Conservation (phyloP, 2,797 vertebrate genomes). For the Pelobates cultripes region DNA sequence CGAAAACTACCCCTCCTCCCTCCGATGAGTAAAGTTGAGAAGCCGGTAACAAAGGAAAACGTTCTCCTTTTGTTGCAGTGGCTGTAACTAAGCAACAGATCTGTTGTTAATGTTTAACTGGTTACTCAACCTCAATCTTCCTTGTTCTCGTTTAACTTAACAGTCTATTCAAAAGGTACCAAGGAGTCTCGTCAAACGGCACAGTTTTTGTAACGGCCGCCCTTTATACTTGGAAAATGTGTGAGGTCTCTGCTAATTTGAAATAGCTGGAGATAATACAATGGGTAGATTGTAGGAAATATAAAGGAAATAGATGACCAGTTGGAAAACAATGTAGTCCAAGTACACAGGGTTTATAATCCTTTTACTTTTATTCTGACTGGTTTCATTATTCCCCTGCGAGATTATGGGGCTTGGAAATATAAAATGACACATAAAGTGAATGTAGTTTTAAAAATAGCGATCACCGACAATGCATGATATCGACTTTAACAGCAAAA, state of each 20-base stretch:
- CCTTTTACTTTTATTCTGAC: not conserved
- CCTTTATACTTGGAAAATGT: not conserved
- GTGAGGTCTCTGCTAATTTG: not conserved
- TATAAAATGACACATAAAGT: not conserved
- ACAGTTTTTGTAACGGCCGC: constrained; percentile 13
- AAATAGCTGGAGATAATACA: not conserved
- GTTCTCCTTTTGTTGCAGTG: not conserved
- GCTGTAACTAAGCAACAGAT: constrained; percentile 32
- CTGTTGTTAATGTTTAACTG: constrained; percentile 45
- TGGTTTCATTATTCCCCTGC: not conserved
- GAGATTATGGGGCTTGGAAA: not conserved
- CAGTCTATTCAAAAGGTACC: not conserved
- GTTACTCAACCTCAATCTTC: constrained; percentile 17
- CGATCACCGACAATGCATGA: too few species aligned
- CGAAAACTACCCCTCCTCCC: not conserved
- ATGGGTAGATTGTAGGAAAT: not conserved
- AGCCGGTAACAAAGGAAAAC: not conserved
- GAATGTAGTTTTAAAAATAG: too few species aligned
- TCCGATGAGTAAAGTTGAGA: constrained; percentile 1
- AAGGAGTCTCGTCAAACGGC: constrained; percentile 8
- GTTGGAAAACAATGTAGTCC: not conserved
- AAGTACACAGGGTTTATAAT: not conserved
- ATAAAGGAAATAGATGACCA: not conserved
- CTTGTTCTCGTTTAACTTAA: constrained; percentile 33
- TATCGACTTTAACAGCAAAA: too few species aligned